These are phyloP conservation scores for Prionace glauca DNA, from an alignment of 2,797 vertebrate species.

Conservation along the genomic window DNA sequence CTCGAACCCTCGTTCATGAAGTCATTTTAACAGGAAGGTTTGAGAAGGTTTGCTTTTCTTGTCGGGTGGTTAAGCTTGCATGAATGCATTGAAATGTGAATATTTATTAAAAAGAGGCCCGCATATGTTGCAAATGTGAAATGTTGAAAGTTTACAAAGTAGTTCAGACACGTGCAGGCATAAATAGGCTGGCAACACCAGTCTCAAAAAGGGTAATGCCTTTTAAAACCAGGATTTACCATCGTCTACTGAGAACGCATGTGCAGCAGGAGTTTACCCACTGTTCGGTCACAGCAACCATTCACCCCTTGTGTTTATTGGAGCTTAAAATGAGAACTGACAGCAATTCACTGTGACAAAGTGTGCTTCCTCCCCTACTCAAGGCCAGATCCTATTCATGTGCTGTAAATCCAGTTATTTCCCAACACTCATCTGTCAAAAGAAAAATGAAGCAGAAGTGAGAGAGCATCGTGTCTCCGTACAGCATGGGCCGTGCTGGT, in stretches of 20 bases:
- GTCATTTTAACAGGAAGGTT: not conserved
- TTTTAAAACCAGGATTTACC: not conserved
- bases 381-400: slow-evolving; percentile 56
- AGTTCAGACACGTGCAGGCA: not conserved
- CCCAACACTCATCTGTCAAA: slow-evolving; percentile 56
- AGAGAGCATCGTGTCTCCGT: slow-evolving; percentile 29
- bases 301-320: slow-evolving; percentile 61
- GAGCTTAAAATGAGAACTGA: slow-evolving; percentile 72
- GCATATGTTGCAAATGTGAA: not conserved
- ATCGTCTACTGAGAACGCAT: slow-evolving; percentile 54
- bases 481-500: slow-evolving; percentile 35
- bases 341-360: slow-evolving; percentile 70
- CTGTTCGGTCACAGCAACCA: slow-evolving; percentile 60
- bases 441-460: slow-evolving; percentile 55
- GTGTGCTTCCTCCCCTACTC: slow-evolving; percentile 57
- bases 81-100: not conserved
- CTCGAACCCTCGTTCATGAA: not conserved
- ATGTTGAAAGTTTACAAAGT: not conserved
- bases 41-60: not conserved
- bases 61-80: not conserved
- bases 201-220: not conserved
- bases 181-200: not conserved
- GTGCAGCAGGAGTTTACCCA: slow-evolving; percentile 53
- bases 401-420: slow-evolving; percentile 54
- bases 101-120: not conserved